Percentiles rank a stretch among this genome's conserved stretches.
These are phyloP conservation scores for Myiothlypis coronata DNA, from an alignment of 2,797 vertebrate species.

Conservation along the genomic window DNA sequence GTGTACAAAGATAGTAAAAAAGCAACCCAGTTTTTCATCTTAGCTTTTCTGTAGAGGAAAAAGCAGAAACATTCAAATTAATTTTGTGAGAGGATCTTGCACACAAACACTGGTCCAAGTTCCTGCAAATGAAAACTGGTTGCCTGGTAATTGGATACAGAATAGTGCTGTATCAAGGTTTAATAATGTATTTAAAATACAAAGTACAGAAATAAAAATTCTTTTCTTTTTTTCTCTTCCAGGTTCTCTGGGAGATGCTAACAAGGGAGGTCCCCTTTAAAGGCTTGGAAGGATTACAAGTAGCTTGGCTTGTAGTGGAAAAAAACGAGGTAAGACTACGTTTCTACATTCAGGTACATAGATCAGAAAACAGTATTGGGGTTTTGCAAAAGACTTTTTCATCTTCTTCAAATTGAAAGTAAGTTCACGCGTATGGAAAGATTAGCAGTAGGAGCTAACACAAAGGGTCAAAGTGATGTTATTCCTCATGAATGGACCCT, in stretches of 20 bases:
- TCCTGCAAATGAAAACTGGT: slow-evolving; percentile 69
- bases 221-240: slow-evolving; percentile 77
- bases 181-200: slow-evolving; percentile 79
- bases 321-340: slow-evolving; percentile 95
- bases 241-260: slow-evolving; percentile 99
- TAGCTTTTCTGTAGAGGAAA: slow-evolving; percentile 47
- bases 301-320: slow-evolving; percentile 99
- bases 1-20: slow-evolving; percentile 30
- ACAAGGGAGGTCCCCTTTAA: slow-evolving; percentile 98
- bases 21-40: slow-evolving; percentile 50
- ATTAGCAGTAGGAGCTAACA: slow-evolving; percentile 88
- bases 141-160: slow-evolving; percentile 75
- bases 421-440: slow-evolving; percentile 88
- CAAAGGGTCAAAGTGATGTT: slow-evolving; percentile 88
- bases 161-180: slow-evolving; percentile 72
- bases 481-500: slow-evolving; percentile 88
- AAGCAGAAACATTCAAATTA: slow-evolving; percentile 57
- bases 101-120: slow-evolving; percentile 64
- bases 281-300: slow-evolving; percentile 98
- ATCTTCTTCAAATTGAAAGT: slow-evolving; percentile 89
- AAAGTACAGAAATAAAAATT: slow-evolving; percentile 80
- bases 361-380: slow-evolving; percentile 88
- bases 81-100: slow-evolving; percentile 55
- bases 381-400: slow-evolving; percentile 89
- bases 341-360: slow-evolving; percentile 86